Evolutionary conservation across 2,113 vertebrate genomes (phyloP), one percentile per base, ranked within the genome.

Genomic region (Strix aluco): DNA sequence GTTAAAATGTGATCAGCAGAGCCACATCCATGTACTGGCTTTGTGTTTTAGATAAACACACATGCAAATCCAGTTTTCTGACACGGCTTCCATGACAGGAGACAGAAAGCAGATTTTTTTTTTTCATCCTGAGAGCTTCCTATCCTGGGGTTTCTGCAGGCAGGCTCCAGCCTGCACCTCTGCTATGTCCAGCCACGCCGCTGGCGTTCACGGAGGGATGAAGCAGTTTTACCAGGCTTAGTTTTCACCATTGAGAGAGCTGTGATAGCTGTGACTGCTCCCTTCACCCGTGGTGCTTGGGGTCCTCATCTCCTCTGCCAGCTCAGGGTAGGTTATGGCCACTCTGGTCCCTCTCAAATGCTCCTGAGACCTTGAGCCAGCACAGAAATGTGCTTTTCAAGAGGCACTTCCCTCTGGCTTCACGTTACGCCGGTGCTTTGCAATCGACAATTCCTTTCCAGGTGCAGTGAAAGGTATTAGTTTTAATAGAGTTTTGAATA

Each of bases 121-220:
- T 72, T 79, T 25, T 71, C 23, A 42, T 70, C 11, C 36, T 20
- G 55, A 83, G 44, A 57, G 23, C 25, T 77, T 70, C 51, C 32
- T 17, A 0, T 63, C 38, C 42, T 1, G 0, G 6, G 11, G n/a
- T 46, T 67, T 71, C 65, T 63, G 42, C 34, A 22, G 71, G 47
- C 62, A 51, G 78, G 51, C 27, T 36, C 47, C 78, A 79, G 34
- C 27, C 66, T 9, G 18, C 1, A 3, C 57, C 79, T 75, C 25
- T 85, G 66, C 47, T 40, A 5, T 4, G 1, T n/a, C 38, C 57
- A 55, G 66, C 44, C 13, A 2, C 49, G 36, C 26, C 10, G 11
- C 38, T 0, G 0, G 49, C 0, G 0, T 10, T 57, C 70, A 9
- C 0, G 0, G 65, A 29, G 62, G 27, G 40, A 16, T 21, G 77